These are phyloP conservation scores for Heterocephalus glaber DNA, from an alignment of 2,113 vertebrate genomes.

Conservation along the genomic window DNA sequence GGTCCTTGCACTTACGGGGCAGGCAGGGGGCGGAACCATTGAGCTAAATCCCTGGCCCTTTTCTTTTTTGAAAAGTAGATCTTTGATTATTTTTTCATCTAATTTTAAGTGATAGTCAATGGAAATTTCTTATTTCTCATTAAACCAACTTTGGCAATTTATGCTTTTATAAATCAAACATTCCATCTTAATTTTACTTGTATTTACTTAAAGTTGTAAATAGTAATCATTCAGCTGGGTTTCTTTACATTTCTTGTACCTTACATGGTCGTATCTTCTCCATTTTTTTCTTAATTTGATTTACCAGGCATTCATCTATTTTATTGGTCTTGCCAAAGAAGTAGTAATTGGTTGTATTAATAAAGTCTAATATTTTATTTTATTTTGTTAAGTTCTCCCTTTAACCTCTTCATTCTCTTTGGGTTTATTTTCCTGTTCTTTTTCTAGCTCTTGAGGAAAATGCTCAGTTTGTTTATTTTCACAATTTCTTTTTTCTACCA, in stretches of 20 bases:
- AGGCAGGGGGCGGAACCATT: too few species aligned
- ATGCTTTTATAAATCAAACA: neutral
- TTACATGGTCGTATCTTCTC: neutral
- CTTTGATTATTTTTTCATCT: slow-evolving; percentile 35
- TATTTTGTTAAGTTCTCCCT: slow-evolving; percentile 52
- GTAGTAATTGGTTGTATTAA: slow-evolving; percentile 36
- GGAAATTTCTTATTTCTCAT: neutral
- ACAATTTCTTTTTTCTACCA: slow-evolving; percentile 43
- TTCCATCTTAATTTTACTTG: slow-evolving; percentile 37
- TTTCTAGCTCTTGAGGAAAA: slow-evolving; percentile 31
- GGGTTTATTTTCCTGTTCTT: slow-evolving; percentile 34
- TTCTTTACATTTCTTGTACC: neutral
- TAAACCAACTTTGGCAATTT: slow-evolving; percentile 19
- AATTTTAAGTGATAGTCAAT: neutral
- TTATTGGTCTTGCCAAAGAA: slow-evolving; percentile 26
- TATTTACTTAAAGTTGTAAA: slow-evolving; percentile 35
- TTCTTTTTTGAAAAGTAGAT: neutral
- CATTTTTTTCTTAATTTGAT: neutral
- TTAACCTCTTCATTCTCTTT: slow-evolving; percentile 28
- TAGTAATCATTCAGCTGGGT: neutral
- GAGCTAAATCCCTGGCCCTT: too few species aligned
- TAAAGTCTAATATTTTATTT: neutral
- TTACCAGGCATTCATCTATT: neutral
- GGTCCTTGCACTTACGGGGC: too few species aligned
- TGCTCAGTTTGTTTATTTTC: slow-evolving; percentile 56